A percentile compares a stretch with the other conserved stretches of the same genome.
Evolutionary conservation across 2,113 vertebrate species (phyloP).

Genomic region (Cyanistes caeruleus): DNA sequence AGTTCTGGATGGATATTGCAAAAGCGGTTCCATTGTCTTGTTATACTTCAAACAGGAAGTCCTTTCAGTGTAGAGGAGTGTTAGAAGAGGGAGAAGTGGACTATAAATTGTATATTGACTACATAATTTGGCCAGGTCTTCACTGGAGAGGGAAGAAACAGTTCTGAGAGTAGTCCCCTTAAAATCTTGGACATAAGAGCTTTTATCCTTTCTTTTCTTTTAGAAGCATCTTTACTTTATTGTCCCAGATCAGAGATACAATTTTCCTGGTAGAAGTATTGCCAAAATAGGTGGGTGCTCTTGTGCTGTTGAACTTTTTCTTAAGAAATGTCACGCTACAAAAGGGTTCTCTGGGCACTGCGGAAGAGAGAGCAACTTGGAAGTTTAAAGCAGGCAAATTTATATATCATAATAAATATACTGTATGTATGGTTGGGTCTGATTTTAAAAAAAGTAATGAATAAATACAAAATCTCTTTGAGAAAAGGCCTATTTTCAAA

Average conservation of each 20-base stretch:
- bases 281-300: accelerated
- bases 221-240: not conserved
- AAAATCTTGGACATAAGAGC: not conserved
- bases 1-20: not conserved
- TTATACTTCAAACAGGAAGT: not conserved
- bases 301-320: not conserved
- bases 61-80: too few species aligned
- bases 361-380: not conserved
- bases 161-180: not conserved
- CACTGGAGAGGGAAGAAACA: not conserved
- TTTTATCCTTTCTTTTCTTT: not conserved
- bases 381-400: not conserved
- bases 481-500: not conserved
- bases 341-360: not conserved
- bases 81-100: not conserved
- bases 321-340: not conserved
- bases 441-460: not conserved
- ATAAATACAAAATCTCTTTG: not conserved
- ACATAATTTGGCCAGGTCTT: not conserved
- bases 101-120: not conserved
- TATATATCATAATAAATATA: not conserved
- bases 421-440: not conserved
- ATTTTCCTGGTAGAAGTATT: not conserved
- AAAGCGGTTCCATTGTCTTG: not conserved
- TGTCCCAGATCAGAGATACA: not conserved